Base-by-base conservation (phyloP, 1,140 invertebrate species). In the Euschistus heros region DNA sequence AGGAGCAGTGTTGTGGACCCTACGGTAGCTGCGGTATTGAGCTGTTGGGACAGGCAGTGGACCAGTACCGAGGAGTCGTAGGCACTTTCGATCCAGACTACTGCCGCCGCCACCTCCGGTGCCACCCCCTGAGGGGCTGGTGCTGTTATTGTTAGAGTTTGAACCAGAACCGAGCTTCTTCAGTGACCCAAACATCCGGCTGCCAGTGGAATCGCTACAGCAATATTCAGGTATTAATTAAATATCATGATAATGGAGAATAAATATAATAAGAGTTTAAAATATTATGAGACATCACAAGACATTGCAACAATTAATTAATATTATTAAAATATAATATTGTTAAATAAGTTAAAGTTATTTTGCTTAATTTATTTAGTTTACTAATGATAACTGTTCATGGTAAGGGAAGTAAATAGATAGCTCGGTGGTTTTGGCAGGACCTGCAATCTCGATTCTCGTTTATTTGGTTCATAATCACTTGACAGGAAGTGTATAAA, bases 11-110 rank as follows among this genome's bases (percentile, higher is more conserved):
- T 73, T 72, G 66, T 79, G 74, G 44, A 86, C 83, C 73, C 85
- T 81, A 69, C 86, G 75, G 67, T 87, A 88, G 68, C 84, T 87
- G 63, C 86, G 78, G 73, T 86, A 89, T 71, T 88, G 86, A n/a
- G 85, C 83, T 1, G 86, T 89, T 22, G 86, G 86, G 24, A 88
- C 84, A 7, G 86, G 86, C 70, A 70, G 76, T 77, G 63, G 76
- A 75, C 74, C 76, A 66, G 71, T 72, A 72, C 71, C 78, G 62
- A 85, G 77, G 69, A 85, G 83, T 71, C 81, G 75, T 60, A 86
- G 74, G 72, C 85, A 87, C 76, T 88, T 88, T 68, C 86, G 74
- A 75, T 88, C 87, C 64, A 88, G 79, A 72, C 86, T 88, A 4
- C 84, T 81, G 52, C 80, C 66, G 15, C 63, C 52, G 18, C 14